These are phyloP conservation scores for Pseudonaja textilis DNA, from an alignment of 2,113 vertebrate genomes.

Conservation along the genomic window DNA sequence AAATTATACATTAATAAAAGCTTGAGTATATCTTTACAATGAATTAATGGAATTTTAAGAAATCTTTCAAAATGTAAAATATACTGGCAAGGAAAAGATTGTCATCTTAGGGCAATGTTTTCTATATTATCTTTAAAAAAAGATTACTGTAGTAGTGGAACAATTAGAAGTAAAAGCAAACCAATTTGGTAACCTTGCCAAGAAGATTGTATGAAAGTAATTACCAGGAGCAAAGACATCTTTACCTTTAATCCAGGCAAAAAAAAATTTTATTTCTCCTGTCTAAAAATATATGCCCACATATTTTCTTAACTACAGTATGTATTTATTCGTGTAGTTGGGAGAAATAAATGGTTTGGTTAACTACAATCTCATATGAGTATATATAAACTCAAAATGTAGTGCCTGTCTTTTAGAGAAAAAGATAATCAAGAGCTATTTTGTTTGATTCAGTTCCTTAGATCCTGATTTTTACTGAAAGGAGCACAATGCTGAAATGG, in stretches of 20 bases:
- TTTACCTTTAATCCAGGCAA: background rate
- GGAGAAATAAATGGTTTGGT: background rate
- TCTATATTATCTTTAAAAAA: fast-evolving
- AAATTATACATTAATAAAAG: background rate
- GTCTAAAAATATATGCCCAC: background rate
- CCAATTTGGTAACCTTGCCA: background rate
- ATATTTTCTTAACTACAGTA: background rate
- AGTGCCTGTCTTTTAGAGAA: slow-evolving; percentile 1
- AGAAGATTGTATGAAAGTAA: background rate
- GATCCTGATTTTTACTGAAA: slow-evolving; percentile 36
- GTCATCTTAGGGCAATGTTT: fast-evolving
- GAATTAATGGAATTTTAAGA: background rate
- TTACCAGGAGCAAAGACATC: background rate
- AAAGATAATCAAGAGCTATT: background rate
- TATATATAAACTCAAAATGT: background rate
- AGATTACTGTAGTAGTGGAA: background rate
- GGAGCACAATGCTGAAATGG: slow-evolving; percentile 39
- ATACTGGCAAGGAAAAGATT: fast-evolving
- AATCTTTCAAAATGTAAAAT: background rate
- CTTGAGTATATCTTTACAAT: background rate
- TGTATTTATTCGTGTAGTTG: background rate
- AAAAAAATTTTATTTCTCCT: background rate
- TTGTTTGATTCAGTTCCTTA: slow-evolving; percentile 43
- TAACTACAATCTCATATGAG: background rate
- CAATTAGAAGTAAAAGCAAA: background rate